Evolutionary conservation across 2,797 vertebrate genomes (phyloP).

Genomic region (Melanotaenia nigrans): DNA sequence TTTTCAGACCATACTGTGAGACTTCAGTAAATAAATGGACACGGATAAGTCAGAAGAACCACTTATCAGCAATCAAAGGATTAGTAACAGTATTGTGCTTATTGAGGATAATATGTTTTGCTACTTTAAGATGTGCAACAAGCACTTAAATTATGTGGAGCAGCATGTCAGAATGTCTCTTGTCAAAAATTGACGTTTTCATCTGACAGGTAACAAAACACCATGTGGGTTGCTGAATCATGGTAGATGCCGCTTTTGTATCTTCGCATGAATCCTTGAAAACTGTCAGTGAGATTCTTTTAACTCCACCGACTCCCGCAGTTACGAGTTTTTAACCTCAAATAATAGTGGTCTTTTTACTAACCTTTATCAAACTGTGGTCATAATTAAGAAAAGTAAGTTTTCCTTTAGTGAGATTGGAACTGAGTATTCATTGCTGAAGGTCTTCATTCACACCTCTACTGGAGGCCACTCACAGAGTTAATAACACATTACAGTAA

Average conservation of each 20-base stretch:
- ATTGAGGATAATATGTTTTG: background rate
- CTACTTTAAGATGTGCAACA: background rate
- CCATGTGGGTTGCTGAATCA: constrained; percentile 56
- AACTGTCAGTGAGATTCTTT: constrained; percentile 58
- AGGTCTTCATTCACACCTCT: constrained; percentile 25
- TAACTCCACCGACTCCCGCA: constrained; percentile 30
- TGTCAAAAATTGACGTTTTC: constrained; percentile 47
- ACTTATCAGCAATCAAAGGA: background rate
- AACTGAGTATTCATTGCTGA: constrained; percentile 13
- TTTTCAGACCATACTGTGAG: background rate
- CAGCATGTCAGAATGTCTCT: constrained; percentile 41
- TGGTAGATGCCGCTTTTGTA: constrained; percentile 64
- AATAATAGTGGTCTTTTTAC: background rate
- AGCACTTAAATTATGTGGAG: background rate
- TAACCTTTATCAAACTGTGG: constrained; percentile 7
- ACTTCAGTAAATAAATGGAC: background rate
- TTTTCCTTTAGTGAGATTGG: constrained; percentile 7
- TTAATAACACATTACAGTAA: constrained; percentile 54
- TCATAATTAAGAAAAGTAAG: constrained; percentile 18
- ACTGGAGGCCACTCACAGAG: constrained; percentile 33
- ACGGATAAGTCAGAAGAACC: background rate
- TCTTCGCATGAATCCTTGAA: constrained; percentile 56
- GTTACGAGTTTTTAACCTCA: constrained; percentile 28
- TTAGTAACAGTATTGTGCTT: background rate
- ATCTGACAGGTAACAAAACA: constrained; percentile 65